Base-by-base conservation (phyloP, 1,140 invertebrate genomes). In the Lerema accius region DNA sequence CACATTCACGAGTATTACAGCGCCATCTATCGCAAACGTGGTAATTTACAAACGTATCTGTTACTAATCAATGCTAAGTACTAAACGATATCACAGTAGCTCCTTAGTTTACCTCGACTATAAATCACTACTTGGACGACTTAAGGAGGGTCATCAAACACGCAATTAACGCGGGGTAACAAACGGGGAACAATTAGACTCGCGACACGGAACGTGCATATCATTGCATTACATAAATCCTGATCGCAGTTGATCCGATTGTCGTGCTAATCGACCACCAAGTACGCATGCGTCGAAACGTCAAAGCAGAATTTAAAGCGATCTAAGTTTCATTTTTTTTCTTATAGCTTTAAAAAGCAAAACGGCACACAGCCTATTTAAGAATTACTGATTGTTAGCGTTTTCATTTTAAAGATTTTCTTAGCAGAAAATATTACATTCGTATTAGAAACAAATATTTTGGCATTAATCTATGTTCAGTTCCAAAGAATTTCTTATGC, bases 191-290 rank as follows among this genome's bases (percentile, higher is more conserved):
- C 55, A 48, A 59, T 59, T 59, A 59, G 55, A 37, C 26, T 11
- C 37, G 17, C 16, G 37, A 53, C 35, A 58, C 40, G 40, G 26
- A 28, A 58, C 42, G 53, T 58, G 53, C 53, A 58, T 58, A 45
- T 17, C 40, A 45, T 35, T 58, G 53, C 53, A 58, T 58, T 58
- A 45, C 53, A 58, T 58, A 58, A 58, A 58, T 58, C 53, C 42
- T 40, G 40, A 58, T 58, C 19, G 53, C 35, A 13, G 53, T 26
- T 16, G 19, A 58, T 58, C 53, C 40, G 53, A 58, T 43, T 45
- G 39, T 55, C 17, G 51, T 19, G 51, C 10, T 55, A 43, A 55
- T 43, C 19, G 42, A 58, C 42, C 40, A 11, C 53, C 19, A 6
- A n/a, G 10, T 35, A n/a, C 39, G 50, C 50, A 53, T 23, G 35